Conservation (phyloP, 2,113 vertebrate species). For the Scortum barcoo region DNA sequence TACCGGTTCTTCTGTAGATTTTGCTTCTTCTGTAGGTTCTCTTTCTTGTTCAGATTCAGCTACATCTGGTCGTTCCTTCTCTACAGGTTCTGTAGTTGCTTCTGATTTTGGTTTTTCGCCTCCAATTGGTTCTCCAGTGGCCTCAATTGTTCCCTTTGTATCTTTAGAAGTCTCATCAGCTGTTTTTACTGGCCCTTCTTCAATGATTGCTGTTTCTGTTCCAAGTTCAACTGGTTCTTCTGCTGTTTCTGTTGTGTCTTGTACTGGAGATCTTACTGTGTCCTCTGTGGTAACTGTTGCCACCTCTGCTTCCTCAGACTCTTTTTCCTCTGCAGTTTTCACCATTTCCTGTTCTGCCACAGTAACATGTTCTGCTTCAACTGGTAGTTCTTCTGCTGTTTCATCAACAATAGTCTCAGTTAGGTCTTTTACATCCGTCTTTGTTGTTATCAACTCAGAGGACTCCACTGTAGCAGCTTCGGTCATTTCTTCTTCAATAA, state of each 20-base stretch:
- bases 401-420: not conserved
- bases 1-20: not conserved
- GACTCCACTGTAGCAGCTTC: not conserved
- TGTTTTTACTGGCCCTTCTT: not conserved
- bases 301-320: not conserved
- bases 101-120: not conserved
- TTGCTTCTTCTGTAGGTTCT: not conserved
- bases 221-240: not conserved
- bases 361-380: not conserved
- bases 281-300: not conserved
- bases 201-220: not conserved
- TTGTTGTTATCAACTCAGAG: not conserved
- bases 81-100: not conserved
- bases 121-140: not conserved
- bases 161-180: not conserved
- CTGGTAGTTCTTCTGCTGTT: not conserved
- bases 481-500: not conserved
- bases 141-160: not conserved
- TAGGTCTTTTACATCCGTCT: not conserved
- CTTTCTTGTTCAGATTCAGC: not conserved
- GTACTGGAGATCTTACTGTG: not conserved
- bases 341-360: not conserved
- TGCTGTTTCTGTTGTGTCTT: not conserved
- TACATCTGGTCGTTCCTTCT: not conserved
- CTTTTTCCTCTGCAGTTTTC: not conserved